These are phyloP conservation scores for Cheilosia vernalis DNA, from an alignment of 2,888 invertebrate genomes.

Conservation along the genomic window DNA sequence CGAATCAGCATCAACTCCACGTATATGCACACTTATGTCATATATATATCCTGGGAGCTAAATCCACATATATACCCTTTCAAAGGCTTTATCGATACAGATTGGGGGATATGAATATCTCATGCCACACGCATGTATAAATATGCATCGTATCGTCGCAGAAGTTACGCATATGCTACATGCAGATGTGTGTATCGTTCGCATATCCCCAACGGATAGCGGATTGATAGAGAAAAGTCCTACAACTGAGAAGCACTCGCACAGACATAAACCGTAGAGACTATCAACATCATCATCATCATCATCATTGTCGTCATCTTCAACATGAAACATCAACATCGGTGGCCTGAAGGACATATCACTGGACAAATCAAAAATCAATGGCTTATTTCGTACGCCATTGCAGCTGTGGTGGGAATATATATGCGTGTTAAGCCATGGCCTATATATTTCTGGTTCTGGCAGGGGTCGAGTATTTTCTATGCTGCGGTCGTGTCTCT, in stretches of 20 bases:
- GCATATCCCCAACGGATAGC: constrained; percentile 54
- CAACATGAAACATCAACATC: constrained; percentile 58
- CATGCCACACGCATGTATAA: constrained; percentile 31
- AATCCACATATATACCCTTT: constrained; percentile 10
- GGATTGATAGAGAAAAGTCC: constrained; percentile 34
- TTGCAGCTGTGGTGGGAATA: constrained; percentile 44
- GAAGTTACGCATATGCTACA: constrained; percentile 61
- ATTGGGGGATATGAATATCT: constrained; percentile 48
- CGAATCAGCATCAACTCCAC: constrained; percentile 54
- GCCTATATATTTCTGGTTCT: neutral
- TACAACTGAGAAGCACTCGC: constrained; percentile 39
- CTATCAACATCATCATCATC: constrained; percentile 48
- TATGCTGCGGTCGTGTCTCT: constrained; percentile 41
- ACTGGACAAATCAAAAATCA: constrained; percentile 73
- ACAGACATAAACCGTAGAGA: constrained; percentile 14
- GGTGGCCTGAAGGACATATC: constrained; percentile 67
- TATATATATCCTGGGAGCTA: constrained; percentile 47
- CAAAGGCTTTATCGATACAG: constrained; percentile 65
- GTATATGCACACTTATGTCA: constrained; percentile 50
- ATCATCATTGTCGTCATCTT: constrained; percentile 50
- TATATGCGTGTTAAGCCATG: constrained; percentile 26
- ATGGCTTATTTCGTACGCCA: constrained; percentile 64
- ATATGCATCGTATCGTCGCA: constrained; percentile 32
- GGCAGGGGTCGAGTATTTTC: neutral
- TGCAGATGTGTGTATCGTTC: constrained; percentile 48